Percentiles rank a stretch among this genome's conserved stretches.
phyloP scores from a whole-genome alignment of 2,113 vertebrate species.

The Xenotilapia leptura region DNA sequence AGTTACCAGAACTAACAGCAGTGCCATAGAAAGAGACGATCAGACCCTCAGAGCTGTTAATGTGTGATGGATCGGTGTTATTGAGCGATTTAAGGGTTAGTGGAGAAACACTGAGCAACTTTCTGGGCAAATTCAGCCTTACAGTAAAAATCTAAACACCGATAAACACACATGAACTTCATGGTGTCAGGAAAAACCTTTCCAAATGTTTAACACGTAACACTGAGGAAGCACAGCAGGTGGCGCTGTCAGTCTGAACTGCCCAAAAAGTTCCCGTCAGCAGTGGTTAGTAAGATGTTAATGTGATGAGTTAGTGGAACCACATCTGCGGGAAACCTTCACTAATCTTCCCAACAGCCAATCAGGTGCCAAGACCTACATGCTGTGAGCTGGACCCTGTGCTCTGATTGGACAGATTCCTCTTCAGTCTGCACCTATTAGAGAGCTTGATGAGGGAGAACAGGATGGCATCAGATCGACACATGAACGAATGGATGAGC shows the following conservation, averaged over 20 bases:
- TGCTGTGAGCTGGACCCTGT: constrained; percentile 25
- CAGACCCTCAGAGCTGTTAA: neutral
- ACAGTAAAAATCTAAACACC: neutral
- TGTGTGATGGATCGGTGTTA: neutral
- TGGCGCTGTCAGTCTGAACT: neutral
- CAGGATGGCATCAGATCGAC: neutral
- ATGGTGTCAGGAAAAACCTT: neutral
- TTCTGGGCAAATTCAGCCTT: neutral
- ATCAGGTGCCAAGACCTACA: constrained; percentile 46
- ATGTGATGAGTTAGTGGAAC: neutral
- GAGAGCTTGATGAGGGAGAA: constrained; percentile 40
- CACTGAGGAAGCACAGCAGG: neutral
- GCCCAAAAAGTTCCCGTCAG: neutral
- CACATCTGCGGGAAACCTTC: neutral
- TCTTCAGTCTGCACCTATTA: constrained; percentile 36
- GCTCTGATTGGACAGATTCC: constrained; percentile 62
- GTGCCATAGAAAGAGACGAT: neutral
- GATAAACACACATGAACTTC: neutral
- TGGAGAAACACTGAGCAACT: neutral
- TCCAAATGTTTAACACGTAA: neutral
- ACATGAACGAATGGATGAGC: neutral
- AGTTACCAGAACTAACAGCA: neutral
- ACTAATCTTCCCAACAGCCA: neutral
- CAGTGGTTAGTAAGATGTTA: neutral
- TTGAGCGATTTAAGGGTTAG: neutral